Conservation (phyloP, 2,113 vertebrate genomes). For the Labrus mixtus region DNA sequence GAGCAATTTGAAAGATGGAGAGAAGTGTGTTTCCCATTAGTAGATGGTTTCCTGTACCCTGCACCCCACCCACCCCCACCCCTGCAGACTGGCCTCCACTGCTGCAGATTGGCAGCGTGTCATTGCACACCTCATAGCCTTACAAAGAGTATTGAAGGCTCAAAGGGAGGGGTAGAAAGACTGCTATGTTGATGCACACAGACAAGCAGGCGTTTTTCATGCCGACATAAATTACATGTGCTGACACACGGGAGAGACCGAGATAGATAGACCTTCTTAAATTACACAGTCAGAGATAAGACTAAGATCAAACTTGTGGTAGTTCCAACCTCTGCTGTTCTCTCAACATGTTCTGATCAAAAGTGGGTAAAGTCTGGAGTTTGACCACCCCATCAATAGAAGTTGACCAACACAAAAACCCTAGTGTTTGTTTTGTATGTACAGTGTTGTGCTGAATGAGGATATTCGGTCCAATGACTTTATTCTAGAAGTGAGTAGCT, state of each 20-base stretch:
- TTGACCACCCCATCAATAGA: too few species aligned
- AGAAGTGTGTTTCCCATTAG: slow-evolving; percentile 84
- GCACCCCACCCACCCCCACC: slow-evolving; percentile 50
- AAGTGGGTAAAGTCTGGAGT: background rate
- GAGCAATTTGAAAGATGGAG: slow-evolving; percentile 59
- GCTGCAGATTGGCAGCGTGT: slow-evolving; percentile 66
- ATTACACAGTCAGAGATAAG: slow-evolving; percentile 30
- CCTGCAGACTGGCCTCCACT: slow-evolving; percentile 56
- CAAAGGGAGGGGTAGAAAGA: slow-evolving; percentile 36
- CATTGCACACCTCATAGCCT: slow-evolving; percentile 46
- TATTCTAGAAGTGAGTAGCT: too few species aligned
- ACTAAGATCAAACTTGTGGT: background rate
- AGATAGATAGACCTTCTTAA: slow-evolving; percentile 16
- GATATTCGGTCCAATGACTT: too few species aligned
- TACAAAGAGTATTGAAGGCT: slow-evolving; percentile 41
- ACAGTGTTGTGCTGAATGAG: too few species aligned
- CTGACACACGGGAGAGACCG: background rate
- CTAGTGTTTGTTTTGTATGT: too few species aligned
- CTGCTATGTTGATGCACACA: slow-evolving; percentile 24
- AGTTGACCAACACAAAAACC: too few species aligned
- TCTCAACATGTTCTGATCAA: slow-evolving; percentile 1
- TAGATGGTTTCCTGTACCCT: slow-evolving; percentile 69
- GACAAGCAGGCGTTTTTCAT: slow-evolving; percentile 21
- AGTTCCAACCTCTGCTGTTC: background rate
- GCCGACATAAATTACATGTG: slow-evolving; percentile 15